Percentiles rank a stretch among this genome's conserved stretches.
These are phyloP conservation scores for Carassius gibelio DNA, from an alignment of 2,113 vertebrate species.

Conservation along the genomic window DNA sequence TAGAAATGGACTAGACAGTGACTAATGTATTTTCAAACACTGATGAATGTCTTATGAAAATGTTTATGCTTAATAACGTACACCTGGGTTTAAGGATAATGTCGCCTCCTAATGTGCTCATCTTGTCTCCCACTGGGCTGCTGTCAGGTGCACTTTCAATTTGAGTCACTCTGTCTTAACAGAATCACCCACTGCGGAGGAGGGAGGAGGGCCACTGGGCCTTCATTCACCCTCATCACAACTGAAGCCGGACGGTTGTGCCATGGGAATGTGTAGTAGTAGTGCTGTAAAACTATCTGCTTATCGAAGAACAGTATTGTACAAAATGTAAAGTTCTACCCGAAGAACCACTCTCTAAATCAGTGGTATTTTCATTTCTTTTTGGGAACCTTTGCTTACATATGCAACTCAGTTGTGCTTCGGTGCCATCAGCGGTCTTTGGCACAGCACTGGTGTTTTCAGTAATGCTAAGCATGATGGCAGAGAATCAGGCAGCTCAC, in stretches of 20 bases:
- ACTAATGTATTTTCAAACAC: neutral
- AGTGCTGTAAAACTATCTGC: neutral
- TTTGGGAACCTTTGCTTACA: neutral
- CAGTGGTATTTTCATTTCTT: neutral
- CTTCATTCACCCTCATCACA: conserved; percentile 22
- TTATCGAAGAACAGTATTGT: too few species aligned
- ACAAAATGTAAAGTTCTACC: neutral
- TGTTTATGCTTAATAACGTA: neutral
- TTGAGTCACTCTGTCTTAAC: conserved; percentile 20
- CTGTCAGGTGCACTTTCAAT: conserved; percentile 45
- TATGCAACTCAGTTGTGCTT: conserved; percentile 35
- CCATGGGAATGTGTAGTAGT: neutral
- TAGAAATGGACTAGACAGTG: neutral
- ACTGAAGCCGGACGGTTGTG: neutral
- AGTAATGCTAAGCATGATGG: conserved; percentile 67
- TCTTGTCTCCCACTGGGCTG: conserved; percentile 11
- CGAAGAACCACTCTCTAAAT: neutral
- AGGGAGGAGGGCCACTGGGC: neutral
- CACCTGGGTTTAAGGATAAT: neutral
- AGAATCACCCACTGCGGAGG: conserved; percentile 14
- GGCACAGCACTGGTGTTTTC: conserved; percentile 66
- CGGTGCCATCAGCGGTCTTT: conserved; percentile 58
- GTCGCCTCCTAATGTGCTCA: conserved; percentile 1
- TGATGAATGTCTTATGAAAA: too few species aligned
- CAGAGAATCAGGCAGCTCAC: conserved; percentile 65